Percentiles rank a stretch among this genome's conserved stretches.
These are phyloP conservation scores for Leucopsar rothschildi DNA, from an alignment of 2,113 vertebrate species.

Conservation along the genomic window DNA sequence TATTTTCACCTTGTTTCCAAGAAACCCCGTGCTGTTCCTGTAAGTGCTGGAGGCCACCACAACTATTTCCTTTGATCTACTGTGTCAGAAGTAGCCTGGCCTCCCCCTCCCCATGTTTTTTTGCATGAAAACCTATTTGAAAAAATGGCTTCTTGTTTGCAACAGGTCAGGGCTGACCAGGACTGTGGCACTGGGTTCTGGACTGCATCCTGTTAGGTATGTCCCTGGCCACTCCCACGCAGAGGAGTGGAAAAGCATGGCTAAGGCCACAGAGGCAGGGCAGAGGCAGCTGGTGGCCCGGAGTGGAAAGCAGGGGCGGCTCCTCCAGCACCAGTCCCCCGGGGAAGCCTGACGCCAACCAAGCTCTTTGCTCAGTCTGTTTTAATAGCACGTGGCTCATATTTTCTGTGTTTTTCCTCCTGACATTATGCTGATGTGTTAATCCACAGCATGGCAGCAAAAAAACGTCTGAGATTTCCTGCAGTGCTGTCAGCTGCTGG, in stretches of 20 bases:
- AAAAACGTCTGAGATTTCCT: not conserved
- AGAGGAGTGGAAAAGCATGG: accelerated
- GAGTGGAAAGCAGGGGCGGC: not conserved
- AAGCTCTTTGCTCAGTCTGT: not conserved
- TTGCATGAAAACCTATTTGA: not conserved
- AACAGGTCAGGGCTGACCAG: not conserved
- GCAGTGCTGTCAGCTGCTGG: not conserved
- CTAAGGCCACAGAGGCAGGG: not conserved
- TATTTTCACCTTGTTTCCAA: not conserved
- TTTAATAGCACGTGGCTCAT: not conserved
- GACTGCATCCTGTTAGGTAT: not conserved
- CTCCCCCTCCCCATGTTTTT: not conserved
- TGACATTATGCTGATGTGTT: not conserved
- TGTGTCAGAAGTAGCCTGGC: not conserved
- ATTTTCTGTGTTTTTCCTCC: not conserved
- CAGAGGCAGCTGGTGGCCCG: not conserved
- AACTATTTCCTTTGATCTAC: not conserved
- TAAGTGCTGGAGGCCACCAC: not conserved
- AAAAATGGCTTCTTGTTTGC: not conserved
- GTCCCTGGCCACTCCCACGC: accelerated
- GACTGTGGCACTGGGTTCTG: accelerated
- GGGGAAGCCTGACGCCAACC: not conserved
- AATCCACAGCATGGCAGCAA: not conserved
- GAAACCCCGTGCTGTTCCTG: not conserved
- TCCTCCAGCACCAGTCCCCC: not conserved